Conservation (phyloP, 2,797 vertebrate genomes). For the Epinephelus awoara region DNA sequence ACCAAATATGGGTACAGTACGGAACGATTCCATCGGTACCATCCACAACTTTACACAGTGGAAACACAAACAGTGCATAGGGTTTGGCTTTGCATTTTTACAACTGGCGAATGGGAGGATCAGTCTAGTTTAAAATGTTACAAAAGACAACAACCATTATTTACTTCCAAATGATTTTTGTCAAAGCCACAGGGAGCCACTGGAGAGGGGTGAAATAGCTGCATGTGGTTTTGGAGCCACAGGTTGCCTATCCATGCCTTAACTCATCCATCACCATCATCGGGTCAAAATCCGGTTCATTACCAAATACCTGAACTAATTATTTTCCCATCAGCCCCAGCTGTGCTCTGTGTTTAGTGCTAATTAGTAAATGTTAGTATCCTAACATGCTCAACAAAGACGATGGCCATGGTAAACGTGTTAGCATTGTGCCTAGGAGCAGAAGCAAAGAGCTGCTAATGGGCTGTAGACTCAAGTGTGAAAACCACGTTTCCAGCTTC, state of each 20-base stretch:
- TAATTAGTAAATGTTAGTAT: background rate
- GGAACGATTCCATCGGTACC: no score
- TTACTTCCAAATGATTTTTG: no score
- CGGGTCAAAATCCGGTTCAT: background rate
- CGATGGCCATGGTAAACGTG: background rate
- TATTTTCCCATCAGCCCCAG: background rate
- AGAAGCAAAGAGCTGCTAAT: constrained; percentile 6
- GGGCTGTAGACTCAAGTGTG: constrained; percentile 13
- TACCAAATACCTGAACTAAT: background rate
- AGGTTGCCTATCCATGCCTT: background rate
- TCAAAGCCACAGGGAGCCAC: no score
- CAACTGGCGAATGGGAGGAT: no score
- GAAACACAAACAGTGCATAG: no score
- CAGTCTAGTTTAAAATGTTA: no score
- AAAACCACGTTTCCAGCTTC: constrained; percentile 53
- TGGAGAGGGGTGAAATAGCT: no score
- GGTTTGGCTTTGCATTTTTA: no score
- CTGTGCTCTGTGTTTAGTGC: background rate
- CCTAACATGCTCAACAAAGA: constrained; percentile 1
- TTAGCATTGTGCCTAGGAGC: background rate
- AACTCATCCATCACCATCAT: background rate
- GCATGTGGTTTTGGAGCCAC: no score
- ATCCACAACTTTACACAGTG: no score
- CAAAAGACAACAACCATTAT: no score
- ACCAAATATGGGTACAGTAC: no score